These are phyloP conservation scores for Aphidius ervi DNA, from an alignment of 1,140 invertebrate genomes.

Conservation along the genomic window DNA sequence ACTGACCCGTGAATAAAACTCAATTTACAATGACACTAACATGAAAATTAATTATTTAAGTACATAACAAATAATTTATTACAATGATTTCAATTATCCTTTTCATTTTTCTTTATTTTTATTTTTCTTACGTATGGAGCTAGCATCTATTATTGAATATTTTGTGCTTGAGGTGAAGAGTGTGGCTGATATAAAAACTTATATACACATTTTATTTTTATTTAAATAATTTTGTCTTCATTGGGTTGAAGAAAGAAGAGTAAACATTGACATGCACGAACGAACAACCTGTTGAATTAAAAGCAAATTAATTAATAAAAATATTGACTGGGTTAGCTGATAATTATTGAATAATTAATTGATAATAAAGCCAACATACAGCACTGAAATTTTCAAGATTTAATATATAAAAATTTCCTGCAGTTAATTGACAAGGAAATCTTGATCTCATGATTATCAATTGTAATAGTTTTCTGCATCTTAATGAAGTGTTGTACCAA, in stretches of 20 bases:
- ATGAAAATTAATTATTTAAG: no score
- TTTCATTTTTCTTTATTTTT: no score
- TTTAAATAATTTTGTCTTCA: not conserved
- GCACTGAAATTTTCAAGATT: constrained; percentile 32
- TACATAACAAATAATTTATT: no score
- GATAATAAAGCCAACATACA: constrained; percentile 25
- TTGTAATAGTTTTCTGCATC: constrained; percentile 23
- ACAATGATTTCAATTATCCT: no score
- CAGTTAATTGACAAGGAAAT: constrained; percentile 29
- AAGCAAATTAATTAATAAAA: no score
- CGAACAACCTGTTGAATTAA: constrained; percentile 23
- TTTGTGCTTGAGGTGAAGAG: no score
- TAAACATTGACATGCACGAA: constrained; percentile 32
- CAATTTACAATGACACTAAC: no score
- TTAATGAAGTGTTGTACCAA: constrained; percentile 31
- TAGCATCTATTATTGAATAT: no score
- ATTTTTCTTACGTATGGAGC: no score
- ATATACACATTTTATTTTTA: not conserved
- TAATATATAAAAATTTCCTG: constrained; percentile 29
- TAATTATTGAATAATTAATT: no score
- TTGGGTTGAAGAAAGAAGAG: constrained; percentile 28
- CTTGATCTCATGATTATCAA: constrained; percentile 30
- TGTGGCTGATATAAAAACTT: not conserved
- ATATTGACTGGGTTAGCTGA: no score
- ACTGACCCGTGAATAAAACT: no score